A percentile compares a stretch with the other conserved stretches of the same genome.
phyloP scores from a whole-genome alignment of 1,140 invertebrate genomes.

The Diploscapter pachys region DNA sequence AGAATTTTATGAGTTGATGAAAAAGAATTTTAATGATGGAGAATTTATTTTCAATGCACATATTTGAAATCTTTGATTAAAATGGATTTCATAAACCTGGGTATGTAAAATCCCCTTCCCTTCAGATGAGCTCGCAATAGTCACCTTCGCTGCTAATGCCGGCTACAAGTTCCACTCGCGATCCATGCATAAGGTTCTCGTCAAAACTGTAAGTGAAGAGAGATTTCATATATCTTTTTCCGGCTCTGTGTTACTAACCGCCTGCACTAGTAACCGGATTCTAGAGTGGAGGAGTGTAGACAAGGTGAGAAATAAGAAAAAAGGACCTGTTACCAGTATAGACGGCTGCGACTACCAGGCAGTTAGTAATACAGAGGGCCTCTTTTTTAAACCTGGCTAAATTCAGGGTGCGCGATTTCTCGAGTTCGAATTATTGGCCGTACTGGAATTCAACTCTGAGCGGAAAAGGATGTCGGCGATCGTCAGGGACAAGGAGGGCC shows the following conservation, averaged over 20 bases:
- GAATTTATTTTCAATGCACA: no score
- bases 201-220: background rate
- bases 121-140: conserved; percentile 80
- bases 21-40: no score
- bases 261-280: no score
- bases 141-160: conserved; percentile 80
- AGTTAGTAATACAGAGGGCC: background rate
- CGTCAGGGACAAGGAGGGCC: conserved; percentile 71
- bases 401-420: background rate
- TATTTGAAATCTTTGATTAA: background rate
- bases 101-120: background rate
- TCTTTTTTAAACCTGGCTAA: conserved; percentile 31
- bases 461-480: conserved; percentile 86
- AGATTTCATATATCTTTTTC: background rate
- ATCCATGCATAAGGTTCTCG: conserved; percentile 71
- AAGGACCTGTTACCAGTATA: conserved; percentile 62
- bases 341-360: conserved; percentile 60
- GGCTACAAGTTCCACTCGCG: conserved; percentile 84
- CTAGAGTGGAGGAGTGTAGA: no score
- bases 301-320: no score
- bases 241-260: no score
- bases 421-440: conserved; percentile 81
- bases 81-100: background rate
- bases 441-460: conserved; percentile 87
- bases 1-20: no score